Percentiles rank a stretch among this genome's conserved stretches.
Evolutionary conservation across 2,888 invertebrate genomes (phyloP).

Genomic region (Microplitis deprimator): DNA sequence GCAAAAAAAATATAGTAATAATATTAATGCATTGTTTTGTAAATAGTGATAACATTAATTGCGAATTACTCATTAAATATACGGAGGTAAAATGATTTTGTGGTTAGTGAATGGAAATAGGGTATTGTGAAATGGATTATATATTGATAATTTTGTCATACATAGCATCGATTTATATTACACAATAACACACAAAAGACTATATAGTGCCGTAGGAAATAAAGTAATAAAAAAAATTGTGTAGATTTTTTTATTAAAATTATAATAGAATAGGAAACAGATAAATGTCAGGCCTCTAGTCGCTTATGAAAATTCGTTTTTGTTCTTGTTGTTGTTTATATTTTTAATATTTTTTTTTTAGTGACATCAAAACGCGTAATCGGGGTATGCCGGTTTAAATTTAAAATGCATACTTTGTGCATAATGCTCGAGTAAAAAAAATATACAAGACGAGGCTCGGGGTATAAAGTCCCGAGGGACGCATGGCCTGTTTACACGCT

Average conservation of each 20-base stretch:
- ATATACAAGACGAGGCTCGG: slow-evolving; percentile 8
- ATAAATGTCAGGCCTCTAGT: background rate
- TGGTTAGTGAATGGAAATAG: background rate
- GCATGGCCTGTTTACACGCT: slow-evolving; percentile 53
- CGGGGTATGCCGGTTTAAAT: slow-evolving; percentile 39
- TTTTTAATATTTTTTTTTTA: background rate
- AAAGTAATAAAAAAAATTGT: background rate
- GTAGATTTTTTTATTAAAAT: background rate
- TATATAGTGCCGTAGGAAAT: background rate
- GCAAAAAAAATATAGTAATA: background rate
- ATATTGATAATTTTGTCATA: background rate
- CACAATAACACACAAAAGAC: background rate
- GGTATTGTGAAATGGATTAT: background rate
- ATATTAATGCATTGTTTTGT: slow-evolving; percentile 7
- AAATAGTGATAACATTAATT: background rate
- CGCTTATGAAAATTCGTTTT: background rate
- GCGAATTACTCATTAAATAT: background rate
- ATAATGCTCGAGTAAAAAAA: slow-evolving; percentile 36
- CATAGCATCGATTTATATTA: background rate
- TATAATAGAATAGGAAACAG: background rate
- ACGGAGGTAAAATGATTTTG: slow-evolving; percentile 7
- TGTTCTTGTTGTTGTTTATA: no score
- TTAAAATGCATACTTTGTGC: slow-evolving; percentile 49
- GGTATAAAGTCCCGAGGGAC: slow-evolving; percentile 49
- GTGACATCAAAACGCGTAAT: background rate